phyloP scores from a whole-genome alignment of 37 sponge, comb jelly and placozoan genomes.

The Lycopodina hypogea region DNA sequence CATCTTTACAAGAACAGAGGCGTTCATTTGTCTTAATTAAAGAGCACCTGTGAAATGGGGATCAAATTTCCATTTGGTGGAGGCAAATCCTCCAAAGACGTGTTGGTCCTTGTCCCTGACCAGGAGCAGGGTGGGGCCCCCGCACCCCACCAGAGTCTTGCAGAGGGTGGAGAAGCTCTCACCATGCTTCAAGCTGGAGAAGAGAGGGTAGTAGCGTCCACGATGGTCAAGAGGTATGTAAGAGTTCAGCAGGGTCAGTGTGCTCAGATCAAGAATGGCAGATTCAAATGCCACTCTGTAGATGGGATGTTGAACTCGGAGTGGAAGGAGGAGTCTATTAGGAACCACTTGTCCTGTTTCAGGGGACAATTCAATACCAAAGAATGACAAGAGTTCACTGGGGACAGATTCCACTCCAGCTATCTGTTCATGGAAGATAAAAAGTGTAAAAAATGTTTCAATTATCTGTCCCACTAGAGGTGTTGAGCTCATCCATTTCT shows the following conservation, averaged over 20 bases:
- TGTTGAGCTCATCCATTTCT: conserved; percentile 26
- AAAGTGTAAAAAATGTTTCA: conserved; percentile 19
- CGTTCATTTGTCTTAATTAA: no score
- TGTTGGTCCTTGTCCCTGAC: conserved; percentile 71
- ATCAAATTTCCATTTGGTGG: conserved; percentile 61
- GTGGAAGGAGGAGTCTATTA: conserved; percentile 33
- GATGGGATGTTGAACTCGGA: conserved; percentile 30
- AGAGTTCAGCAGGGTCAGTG: conserved; percentile 40
- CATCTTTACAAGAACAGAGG: no score
- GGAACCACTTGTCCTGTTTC: background rate
- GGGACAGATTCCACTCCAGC: background rate
- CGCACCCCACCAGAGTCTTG: conserved; percentile 46
- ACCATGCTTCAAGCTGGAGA: conserved; percentile 80
- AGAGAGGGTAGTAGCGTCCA: conserved; percentile 72
- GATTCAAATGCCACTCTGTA: conserved; percentile 37
- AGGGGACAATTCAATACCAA: conserved; percentile 11
- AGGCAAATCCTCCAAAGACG: conserved; percentile 87
- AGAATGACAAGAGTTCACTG: background rate
- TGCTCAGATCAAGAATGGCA: conserved; percentile 27
- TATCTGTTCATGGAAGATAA: conserved; percentile 7
- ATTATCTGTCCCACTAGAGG: conserved; percentile 18
- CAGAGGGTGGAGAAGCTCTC: conserved; percentile 85
- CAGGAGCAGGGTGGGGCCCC: conserved; percentile 79
- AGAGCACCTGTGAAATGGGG: conserved; percentile 75
- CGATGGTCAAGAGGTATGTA: conserved; percentile 39